phyloP scores from a whole-genome alignment of 2,113 vertebrate genomes.

The Lampris megalopsis region DNA sequence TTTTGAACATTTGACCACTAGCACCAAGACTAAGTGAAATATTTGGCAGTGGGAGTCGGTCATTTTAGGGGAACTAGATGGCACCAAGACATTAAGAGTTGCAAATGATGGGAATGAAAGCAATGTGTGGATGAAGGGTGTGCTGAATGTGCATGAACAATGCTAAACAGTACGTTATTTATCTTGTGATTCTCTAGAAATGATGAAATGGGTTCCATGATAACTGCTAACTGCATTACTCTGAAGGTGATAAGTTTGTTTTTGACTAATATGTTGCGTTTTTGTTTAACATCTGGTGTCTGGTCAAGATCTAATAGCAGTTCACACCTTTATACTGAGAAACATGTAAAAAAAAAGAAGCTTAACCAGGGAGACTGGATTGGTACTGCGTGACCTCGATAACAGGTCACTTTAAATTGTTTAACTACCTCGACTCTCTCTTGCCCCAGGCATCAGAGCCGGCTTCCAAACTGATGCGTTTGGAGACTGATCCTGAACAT shows the following conservation, averaged over 20 bases:
- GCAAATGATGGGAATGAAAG: not conserved
- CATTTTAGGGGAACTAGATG: not conserved
- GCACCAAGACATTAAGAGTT: not conserved
- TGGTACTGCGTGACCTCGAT: constrained; percentile 60
- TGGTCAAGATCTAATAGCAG: not conserved
- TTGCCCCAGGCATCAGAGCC: constrained; percentile 77
- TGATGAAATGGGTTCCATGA: not conserved
- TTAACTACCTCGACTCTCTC: constrained; percentile 76
- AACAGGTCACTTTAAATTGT: constrained; percentile 64
- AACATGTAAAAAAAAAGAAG: constrained; percentile 52
- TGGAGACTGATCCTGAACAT: constrained; percentile 78
- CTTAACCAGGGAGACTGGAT: constrained; percentile 37
- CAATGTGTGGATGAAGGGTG: constrained; percentile 11
- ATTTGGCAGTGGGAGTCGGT: not conserved
- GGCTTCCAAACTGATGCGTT: constrained; percentile 82
- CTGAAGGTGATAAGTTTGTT: constrained; percentile 1
- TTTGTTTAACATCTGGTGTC: constrained; percentile 12
- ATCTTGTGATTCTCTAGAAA: not conserved
- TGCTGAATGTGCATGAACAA: not conserved
- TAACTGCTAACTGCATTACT: not conserved
- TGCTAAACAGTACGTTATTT: constrained; percentile 1
- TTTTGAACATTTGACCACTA: not conserved
- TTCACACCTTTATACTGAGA: not conserved
- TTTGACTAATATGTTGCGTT: constrained; percentile 15
- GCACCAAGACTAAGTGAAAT: not conserved